Base-by-base conservation (phyloP, 2,797 vertebrate genomes). In the Peromyscus attwateri region DNA sequence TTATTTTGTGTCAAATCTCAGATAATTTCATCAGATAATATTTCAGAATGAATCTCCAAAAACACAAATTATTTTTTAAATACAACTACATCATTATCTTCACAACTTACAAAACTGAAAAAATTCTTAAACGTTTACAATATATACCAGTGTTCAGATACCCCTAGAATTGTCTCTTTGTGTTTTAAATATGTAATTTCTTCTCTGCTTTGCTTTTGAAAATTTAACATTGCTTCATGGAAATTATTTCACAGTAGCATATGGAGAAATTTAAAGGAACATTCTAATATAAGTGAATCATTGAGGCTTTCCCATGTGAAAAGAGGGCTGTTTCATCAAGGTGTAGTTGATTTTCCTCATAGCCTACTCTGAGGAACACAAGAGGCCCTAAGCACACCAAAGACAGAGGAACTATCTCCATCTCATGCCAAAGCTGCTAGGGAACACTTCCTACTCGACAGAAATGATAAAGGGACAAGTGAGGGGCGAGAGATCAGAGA, bases 41-140 rank as follows among this genome's bases (percentile, higher is more conserved):
- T 37, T 84, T 89, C 19, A 84, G 27, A 46, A 68, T 14, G 8
- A 4, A 76, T 27, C 66, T 84, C 43, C 55, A 88, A 95, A 91
- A 43, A 29, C 14, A 31, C 2, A 52, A 29, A 80, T 62, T 76
- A 27, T 71, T 40, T 85, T 31, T 60, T 23, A 77, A 92, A 43
- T 27, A 64, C 68, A 64, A 80, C n/a, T 85, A 31, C 1, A 46
- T 49, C 23, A 25, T 6, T 77, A 52, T 57, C 71, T 77, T 89
- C 17, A 43, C 1, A 70, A 23, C 4, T 79, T 37, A 89, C 75
- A 23, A 91, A 92, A 71, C 25, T 60, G n/a, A 64, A 13, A 23
- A 83, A 91, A 52, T 79, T 91, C 6, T 60, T 87, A 89, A 93
- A 71, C 77, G 75, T 62, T 89, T 77, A 89, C 81, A 31, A 73